Evolutionary conservation across 2,888 invertebrate species (phyloP).

Genomic region (Nyleta sp.): DNA sequence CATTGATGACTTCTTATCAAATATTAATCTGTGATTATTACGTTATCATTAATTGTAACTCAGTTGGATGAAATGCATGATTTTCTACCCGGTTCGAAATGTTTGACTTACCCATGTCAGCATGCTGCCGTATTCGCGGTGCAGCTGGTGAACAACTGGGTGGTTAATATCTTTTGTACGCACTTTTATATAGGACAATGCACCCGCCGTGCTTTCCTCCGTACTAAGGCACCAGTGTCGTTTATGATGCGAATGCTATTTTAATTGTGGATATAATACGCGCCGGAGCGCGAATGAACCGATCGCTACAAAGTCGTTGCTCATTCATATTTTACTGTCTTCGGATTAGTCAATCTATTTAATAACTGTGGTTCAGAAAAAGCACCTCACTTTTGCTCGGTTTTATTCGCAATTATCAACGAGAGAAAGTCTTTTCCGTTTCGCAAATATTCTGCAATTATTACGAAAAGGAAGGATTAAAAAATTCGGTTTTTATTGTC

Average conservation of each 20-base stretch:
- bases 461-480: slow-evolving; percentile 22
- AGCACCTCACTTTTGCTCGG: slow-evolving; percentile 30
- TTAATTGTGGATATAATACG: slow-evolving; percentile 78
- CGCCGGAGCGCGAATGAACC: slow-evolving; percentile 71
- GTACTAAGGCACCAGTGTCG: slow-evolving; percentile 76
- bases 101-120: slow-evolving; percentile 73
- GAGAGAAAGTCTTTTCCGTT: slow-evolving; percentile 55
- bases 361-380: slow-evolving; percentile 30
- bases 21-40: too few relatives aligned
- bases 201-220: slow-evolving; percentile 71
- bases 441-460: slow-evolving; percentile 34
- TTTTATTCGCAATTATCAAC: slow-evolving; percentile 33
- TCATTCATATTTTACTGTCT: slow-evolving; percentile 48
- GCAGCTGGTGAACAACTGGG: slow-evolving; percentile 74
- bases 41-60: too few relatives aligned
- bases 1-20: too few relatives aligned
- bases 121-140: slow-evolving; percentile 74
- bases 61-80: too few relatives aligned
- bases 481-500: slow-evolving; percentile 20
- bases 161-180: slow-evolving; percentile 66
- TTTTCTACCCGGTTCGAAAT: too few relatives aligned
- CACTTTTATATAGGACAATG: slow-evolving; percentile 77
- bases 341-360: slow-evolving; percentile 33
- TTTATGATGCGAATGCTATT: slow-evolving; percentile 76
- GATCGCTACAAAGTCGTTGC: slow-evolving; percentile 35